Conservation (phyloP, 1,140 invertebrate genomes). For the Brachionus plicatilis region DNA sequence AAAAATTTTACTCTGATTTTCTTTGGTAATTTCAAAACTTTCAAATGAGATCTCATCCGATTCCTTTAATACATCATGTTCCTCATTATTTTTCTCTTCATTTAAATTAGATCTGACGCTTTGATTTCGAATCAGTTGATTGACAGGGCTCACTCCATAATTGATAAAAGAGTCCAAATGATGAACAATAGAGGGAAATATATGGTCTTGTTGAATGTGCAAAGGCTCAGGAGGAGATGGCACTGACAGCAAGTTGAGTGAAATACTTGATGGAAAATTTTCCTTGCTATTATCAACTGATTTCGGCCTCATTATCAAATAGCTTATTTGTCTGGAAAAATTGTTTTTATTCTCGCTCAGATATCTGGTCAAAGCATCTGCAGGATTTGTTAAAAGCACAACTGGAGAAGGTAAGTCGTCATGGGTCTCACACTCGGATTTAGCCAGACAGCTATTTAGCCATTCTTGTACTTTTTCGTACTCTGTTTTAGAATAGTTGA, state of each 20-base stretch:
- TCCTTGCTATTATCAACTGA: background rate
- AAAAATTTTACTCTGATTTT: constrained; percentile 11
- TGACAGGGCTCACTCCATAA: background rate
- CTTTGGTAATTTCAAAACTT: background rate
- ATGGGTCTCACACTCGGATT: background rate
- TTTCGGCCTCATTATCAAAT: background rate
- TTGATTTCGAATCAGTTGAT: background rate
- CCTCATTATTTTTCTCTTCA: background rate
- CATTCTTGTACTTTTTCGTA: constrained; percentile 30
- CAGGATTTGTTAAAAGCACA: background rate
- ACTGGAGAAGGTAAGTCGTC: background rate
- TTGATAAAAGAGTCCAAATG: background rate
- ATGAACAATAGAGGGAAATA: background rate
- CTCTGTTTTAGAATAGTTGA: background rate
- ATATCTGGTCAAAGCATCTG: background rate
- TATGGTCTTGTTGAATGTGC: background rate
- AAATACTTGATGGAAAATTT: background rate
- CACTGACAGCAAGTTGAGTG: background rate
- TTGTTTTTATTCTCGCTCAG: background rate
- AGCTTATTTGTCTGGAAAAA: background rate
- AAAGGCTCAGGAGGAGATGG: background rate
- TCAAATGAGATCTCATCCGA: background rate
- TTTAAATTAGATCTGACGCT: background rate
- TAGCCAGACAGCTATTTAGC: background rate
- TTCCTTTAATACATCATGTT: background rate